phyloP scores from a whole-genome alignment of 1,140 invertebrate genomes.

The Mactra quadrangularis region DNA sequence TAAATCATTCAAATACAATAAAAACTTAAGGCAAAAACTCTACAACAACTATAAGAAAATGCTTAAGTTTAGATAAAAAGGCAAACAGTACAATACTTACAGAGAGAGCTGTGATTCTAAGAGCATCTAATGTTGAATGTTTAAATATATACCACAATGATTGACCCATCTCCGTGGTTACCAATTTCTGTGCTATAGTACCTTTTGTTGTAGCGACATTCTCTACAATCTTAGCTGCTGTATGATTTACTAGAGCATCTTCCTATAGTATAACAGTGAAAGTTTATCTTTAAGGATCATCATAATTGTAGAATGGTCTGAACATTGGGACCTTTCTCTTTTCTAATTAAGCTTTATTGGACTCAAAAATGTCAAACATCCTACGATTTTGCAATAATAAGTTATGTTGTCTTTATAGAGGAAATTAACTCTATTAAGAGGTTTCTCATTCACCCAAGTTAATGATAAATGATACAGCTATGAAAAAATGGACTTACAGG shows the following conservation, averaged over 20 bases:
- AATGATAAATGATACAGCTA: too few species aligned
- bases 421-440: too few species aligned
- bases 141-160: slow-evolving; percentile 82
- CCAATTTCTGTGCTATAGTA: slow-evolving; percentile 81
- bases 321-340: too few species aligned
- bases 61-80: background rate
- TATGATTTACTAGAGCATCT: slow-evolving; percentile 81
- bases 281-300: too few species aligned
- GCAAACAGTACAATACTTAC: slow-evolving; percentile 78
- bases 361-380: too few species aligned
- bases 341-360: too few species aligned
- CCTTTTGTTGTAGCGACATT: slow-evolving; percentile 80
- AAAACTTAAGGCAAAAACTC: background rate
- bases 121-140: slow-evolving; percentile 81
- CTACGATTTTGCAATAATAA: too few species aligned
- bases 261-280: too few species aligned
- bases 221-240: slow-evolving; percentile 83
- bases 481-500: too few species aligned
- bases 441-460: too few species aligned
- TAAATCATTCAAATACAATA: background rate
- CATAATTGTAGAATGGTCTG: too few species aligned
- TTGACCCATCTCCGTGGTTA: slow-evolving; percentile 81
- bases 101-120: slow-evolving; percentile 80
- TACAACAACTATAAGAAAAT: background rate
- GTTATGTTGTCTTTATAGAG: too few species aligned